Base-by-base conservation (phyloP, 2,113 vertebrate species). In the Mesembrinibis cayennensis region DNA sequence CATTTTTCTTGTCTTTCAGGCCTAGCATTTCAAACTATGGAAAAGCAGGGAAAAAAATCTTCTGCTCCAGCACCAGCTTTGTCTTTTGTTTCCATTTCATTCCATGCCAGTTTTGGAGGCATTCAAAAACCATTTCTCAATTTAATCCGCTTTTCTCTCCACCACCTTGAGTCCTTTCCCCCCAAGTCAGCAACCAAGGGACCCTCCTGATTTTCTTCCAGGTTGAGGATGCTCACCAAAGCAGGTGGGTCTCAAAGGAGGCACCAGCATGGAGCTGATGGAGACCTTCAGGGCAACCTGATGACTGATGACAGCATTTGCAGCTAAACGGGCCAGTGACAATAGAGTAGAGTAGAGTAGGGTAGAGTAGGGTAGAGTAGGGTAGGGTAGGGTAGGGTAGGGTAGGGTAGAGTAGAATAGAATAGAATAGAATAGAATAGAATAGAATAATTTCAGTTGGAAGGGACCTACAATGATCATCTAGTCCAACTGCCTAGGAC, bases 151-250 rank as follows among this genome's bases (percentile, higher is more conserved):
- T 82, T 58, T 76, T 12, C 26, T 72, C 38, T 74, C 53, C 3
- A 2, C 42, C 36, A 5, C 53, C 22, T 20, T 6, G 2, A 72
- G 50, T 19, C 36, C 45, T 77, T 81, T 63, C 11, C 11, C 4
- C 7, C 16, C 0, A 0, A 5, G 29, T 3, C 7, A 0, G 38
- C 8, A 66, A 27, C 22, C 25, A 25, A 20, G 23, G 18, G 10
- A 27, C 9, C 1, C 23, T 72, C 67, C 34, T 58, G 45, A 2
- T 84, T 89, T 90, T 9, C 29, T 49, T 62, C 30, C 71, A 52
- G 3, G 44, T 52, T 11, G 26, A 45, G 44, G 52, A 22, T 17
- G n/a, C 3, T 78, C 40, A 4, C 22, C 22, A 5, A 18, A 62
- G 34, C 42, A 29, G 34, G 4, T 4, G 17, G 20, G 26, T 32